Evolutionary conservation across 2,888 invertebrate genomes (phyloP), one percentile per base, ranked within the genome.

Genomic region (Trachelus iudaicus): DNA sequence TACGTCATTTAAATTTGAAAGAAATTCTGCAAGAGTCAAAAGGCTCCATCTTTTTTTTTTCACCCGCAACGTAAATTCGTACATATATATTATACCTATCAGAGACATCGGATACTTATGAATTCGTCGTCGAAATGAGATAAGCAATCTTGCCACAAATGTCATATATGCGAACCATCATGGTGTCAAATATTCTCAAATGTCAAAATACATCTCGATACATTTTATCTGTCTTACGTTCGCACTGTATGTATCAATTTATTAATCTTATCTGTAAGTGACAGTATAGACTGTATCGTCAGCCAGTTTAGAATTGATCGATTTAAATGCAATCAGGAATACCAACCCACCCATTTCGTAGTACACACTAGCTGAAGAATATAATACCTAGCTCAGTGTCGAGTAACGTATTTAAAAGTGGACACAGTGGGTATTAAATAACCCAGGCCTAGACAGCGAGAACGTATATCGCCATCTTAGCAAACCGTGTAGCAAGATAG

Each of bases 361-460:
- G 56, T 56, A 3, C 23, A 56, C 23, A 56, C 56, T 56, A 23
- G 23, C 56, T 56, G 23, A 56, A 56, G 56, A 56, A 56, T 56
- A 71, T 34, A 56, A 81, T 75, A 81, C 77, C 74, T 69, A 69
- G 69, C 37, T 35, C 3, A 75, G 77, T 81, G 71, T 81, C 79
- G 74, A 30, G 69, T 81, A 73, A 73, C 77, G n/a, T 79, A 77
- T 79, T 77, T 74, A 77, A 75, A 75, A 78, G 73, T 74, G 79
- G 69, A 77, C 73, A 68, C 69, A 75, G 73, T 69, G 73, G 69
- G 73, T 79, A 77, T 76, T 78, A 78, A 79, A 77, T 79, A 76
- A 78, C 78, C 77, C 77, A 34, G 12, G 34, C 71, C 31, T 71
- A 31, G 71, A 34, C 71, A 71, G 71, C 31, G 30, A 30, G 11